Evolutionary conservation across 2,113 vertebrate species (phyloP), one percentile per base, ranked within the genome.

Genomic region (Cebidichthys violaceus): DNA sequence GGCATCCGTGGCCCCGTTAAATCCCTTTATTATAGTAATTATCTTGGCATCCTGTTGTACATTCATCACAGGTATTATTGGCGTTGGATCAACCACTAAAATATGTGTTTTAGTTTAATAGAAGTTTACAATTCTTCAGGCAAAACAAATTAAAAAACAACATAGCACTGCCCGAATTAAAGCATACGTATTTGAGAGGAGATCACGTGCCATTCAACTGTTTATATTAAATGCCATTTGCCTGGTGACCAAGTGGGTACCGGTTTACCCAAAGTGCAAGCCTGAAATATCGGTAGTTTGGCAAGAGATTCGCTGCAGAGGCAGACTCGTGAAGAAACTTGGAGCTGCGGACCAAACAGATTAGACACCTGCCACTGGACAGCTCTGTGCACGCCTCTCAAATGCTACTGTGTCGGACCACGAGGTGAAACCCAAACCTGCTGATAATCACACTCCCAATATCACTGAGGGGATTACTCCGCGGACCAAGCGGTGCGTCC

Each of bases 361-460:
- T 70, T 67, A 82, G 66, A 86, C 88, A 85, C 75, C 83, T 85
- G 77, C 83, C 84, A 64, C 72, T 20, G 80, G 67, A 74, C 80
- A 6, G 69, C 13, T 69, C 62, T 3, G 47, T 70, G 78, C 77
- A 75, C 45, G 75, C 74, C 77, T 70, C 57, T 74, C 73, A 31
- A 47, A 59, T 15, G 75, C 75, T 70, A 70, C 70, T 65, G 79
- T 24, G 75, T 86, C 67, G 70, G 69, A 70, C 2, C 75, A 50
- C 77, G 72, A 41, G 70, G 17, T 75, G 88, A 91, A 92, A 93
- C 77, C 57, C 29, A 70, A 93, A 93, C 88, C 90, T 90, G 87
- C 91, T 93, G 91, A 92, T 93, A 82, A 88, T 85, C 81, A 76
- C 76, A 76, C 77, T 78, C 75, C 70, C 88, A 77, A 85, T 88